These are phyloP conservation scores for Amblyjoppa fuscipennis DNA, from an alignment of 2,888 invertebrate genomes.

Conservation along the genomic window DNA sequence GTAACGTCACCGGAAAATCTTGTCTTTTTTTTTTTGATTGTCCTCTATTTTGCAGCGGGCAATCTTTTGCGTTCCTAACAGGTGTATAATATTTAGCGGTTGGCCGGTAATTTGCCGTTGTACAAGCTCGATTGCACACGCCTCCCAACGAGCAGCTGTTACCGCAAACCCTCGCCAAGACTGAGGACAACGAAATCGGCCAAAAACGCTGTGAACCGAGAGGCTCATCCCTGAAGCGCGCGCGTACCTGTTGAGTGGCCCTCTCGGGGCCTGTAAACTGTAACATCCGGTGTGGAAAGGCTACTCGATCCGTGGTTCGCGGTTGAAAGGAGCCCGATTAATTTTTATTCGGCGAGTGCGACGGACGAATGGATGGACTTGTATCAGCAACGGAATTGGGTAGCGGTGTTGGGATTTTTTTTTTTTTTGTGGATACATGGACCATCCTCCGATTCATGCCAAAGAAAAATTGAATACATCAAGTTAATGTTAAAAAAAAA, in stretches of 20 bases:
- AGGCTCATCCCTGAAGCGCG: conserved; percentile 48
- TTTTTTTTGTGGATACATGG: background rate
- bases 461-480: background rate
- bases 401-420: background rate
- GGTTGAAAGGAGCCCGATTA: conserved; percentile 72
- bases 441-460: background rate
- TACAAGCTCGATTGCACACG: background rate
- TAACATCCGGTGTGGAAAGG: conserved; percentile 46
- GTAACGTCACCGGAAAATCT: background rate
- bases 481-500: background rate
- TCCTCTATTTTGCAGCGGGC: background rate
- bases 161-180: conserved; percentile 42
- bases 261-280: conserved; percentile 71
- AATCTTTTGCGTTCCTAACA: background rate
- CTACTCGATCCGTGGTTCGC: conserved; percentile 54
- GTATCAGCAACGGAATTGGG: background rate
- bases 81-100: background rate
- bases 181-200: conserved; percentile 50
- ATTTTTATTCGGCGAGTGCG: conserved; percentile 67
- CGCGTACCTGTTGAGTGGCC: conserved; percentile 75
- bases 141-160: conserved; percentile 5
- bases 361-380: conserved; percentile 11
- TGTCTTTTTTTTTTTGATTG: background rate
- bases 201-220: conserved; percentile 49
- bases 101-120: background rate